phyloP scores from a whole-genome alignment of 1,140 invertebrate species.

The Anagrus nilaparvatae region DNA sequence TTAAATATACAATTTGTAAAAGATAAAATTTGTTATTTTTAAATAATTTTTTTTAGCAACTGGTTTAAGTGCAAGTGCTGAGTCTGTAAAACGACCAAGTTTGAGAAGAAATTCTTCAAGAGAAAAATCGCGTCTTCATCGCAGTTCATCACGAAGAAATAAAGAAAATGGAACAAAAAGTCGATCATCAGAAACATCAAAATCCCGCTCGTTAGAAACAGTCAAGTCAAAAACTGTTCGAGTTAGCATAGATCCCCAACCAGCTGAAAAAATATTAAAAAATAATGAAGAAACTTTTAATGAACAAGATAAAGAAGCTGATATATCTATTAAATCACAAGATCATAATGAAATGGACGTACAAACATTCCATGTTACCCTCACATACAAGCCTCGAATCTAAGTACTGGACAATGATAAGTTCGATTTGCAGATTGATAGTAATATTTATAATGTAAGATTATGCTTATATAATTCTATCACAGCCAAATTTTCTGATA shows the following conservation, averaged over 20 bases:
- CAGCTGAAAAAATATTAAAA: slow-evolving; percentile 27
- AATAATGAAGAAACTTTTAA: slow-evolving; percentile 24
- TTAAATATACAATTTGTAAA: not conserved
- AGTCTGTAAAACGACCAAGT: slow-evolving; percentile 55
- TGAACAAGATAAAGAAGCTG: slow-evolving; percentile 21
- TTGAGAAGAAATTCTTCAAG: slow-evolving; percentile 53
- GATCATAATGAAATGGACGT: slow-evolving; percentile 50
- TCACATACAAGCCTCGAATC: slow-evolving; percentile 57
- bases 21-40: slow-evolving; percentile 1
- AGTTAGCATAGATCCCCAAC: slow-evolving; percentile 30
- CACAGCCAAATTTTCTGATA: slow-evolving; percentile 13
- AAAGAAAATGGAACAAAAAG: slow-evolving; percentile 54
- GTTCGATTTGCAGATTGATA: not conserved
- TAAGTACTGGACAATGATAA: slow-evolving; percentile 30
- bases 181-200: slow-evolving; percentile 34
- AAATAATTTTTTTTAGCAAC: slow-evolving; percentile 24
- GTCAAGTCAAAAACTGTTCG: slow-evolving; percentile 42
- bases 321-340: slow-evolving; percentile 30
- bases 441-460: slow-evolving; percentile 1
- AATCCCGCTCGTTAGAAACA: slow-evolving; percentile 36
- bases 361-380: slow-evolving; percentile 53
- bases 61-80: slow-evolving; percentile 56
- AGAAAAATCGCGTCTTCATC: slow-evolving; percentile 54
- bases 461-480: not conserved
- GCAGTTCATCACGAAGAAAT: slow-evolving; percentile 56